Evolutionary conservation across 1,140 invertebrate species (phyloP), one percentile per base, ranked within the genome.

Genomic region (Aphaenogaster rudis): DNA sequence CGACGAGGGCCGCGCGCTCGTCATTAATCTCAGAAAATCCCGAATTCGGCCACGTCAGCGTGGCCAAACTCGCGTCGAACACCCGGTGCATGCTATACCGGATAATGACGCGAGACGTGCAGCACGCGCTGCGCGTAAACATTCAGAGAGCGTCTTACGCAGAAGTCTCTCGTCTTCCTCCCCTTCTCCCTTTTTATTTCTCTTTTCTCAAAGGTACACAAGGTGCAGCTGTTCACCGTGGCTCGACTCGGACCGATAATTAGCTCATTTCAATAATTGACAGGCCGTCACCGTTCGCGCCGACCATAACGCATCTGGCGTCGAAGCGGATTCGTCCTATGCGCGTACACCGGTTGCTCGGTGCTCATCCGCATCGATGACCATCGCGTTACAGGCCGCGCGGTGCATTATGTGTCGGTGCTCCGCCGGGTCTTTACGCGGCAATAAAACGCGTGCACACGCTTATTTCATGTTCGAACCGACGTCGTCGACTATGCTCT

Each of bases 201-300:
- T 50, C 39, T 3, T 52, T 1, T 54, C 64, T 39, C 69, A 42
- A 85, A 88, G 57, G 59, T 48, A 64, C 45, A 54, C 77, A 78
- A 88, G 78, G 52, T 67, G 89, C 92, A 93, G 91, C 92, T 93
- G 92, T 91, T 80, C 72, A 64, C 66, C 88, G 76, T 80, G 78
- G 67, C 63, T 90, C 86, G 71, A 61, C 64, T 88, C 57, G 52
- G 57, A 28, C 28, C 92, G 92, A 95, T 95, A 95, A 95, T 95
- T 95, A 94, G 94, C 94, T 95, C 93, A 94, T 95, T 95, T 95
- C 93, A 95, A 95, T 95, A 95, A 95, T 95, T 94, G 94, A 95
- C 94, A 94, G 93, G 91, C 92, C 86, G 61, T 63, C 57, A 81
- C 87, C 77, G 84, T 74, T 87, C 57, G 72, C 88, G 86, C 74